Percentiles rank a stretch among this genome's conserved stretches.
Conservation (phyloP, 2,797 vertebrate genomes). For the Fistularia commersonii region DNA sequence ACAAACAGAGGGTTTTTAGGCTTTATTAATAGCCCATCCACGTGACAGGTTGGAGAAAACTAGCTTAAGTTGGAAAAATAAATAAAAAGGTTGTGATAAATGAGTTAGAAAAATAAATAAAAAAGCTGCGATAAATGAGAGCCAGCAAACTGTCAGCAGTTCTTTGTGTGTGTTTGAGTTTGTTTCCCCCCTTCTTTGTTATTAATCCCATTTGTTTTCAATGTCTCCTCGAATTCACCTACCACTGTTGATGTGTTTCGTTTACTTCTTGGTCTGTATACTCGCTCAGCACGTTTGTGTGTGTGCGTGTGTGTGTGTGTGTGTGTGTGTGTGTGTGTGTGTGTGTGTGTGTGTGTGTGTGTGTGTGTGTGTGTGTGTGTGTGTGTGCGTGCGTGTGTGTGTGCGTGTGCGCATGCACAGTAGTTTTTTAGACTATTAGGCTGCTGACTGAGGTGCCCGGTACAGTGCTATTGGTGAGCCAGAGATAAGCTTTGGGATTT, state of each 20-base stretch:
- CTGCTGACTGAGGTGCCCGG: slow-evolving; percentile 42
- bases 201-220: slow-evolving; percentile 8
- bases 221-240: slow-evolving; percentile 7
- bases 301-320: slow-evolving; percentile 5
- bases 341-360: too few species aligned
- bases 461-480: slow-evolving; percentile 32
- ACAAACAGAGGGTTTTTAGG: too few species aligned
- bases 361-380: too few species aligned
- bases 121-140: slow-evolving; percentile 32
- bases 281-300: too few species aligned
- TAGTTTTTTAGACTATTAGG: slow-evolving; percentile 31
- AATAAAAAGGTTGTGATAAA: too few species aligned
- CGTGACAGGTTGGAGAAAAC: slow-evolving; percentile 45
- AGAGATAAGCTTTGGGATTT: slow-evolving; percentile 61
- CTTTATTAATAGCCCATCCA: slow-evolving; percentile 42
- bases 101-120: not conserved
- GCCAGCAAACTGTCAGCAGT: slow-evolving; percentile 30
- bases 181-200: slow-evolving; percentile 6
- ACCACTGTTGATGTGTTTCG: slow-evolving; percentile 11
- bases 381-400: too few species aligned
- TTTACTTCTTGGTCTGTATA: slow-evolving; percentile 1
- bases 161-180: slow-evolving; percentile 8
- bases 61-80: slow-evolving; percentile 20
- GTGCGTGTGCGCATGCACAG: too few species aligned
- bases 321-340: slow-evolving; percentile 10